Conservation (phyloP, 2,113 vertebrate genomes). For the Labeo rohita region DNA sequence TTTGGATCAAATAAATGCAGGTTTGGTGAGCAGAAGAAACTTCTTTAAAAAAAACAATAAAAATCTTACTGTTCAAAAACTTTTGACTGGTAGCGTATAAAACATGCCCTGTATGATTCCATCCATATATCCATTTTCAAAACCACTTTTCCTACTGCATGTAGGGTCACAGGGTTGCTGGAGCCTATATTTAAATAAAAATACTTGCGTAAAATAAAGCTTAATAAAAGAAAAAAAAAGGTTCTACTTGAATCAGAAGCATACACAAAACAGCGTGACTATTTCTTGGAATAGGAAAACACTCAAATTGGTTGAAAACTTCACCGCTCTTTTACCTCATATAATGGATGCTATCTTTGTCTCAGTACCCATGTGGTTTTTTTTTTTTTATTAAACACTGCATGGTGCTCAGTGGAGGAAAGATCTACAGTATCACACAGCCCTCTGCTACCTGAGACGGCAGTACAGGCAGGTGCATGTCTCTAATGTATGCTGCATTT, state of each 20-base stretch:
- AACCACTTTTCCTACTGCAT: background rate
- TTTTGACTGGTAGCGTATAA: too few species aligned
- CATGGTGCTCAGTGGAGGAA: background rate
- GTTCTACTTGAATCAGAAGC: background rate
- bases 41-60: too few species aligned
- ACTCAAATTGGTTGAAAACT: background rate
- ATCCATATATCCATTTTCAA: background rate
- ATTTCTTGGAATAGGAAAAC: background rate
- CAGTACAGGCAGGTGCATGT: conserved; percentile 5
- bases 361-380: background rate
- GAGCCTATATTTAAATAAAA: background rate
- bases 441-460: background rate
- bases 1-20: too few species aligned
- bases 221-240: background rate
- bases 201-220: background rate
- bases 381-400: background rate
- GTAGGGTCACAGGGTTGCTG: background rate
- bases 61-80: too few species aligned
- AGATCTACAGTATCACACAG: background rate
- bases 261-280: background rate
- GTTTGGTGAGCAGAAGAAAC: too few species aligned
- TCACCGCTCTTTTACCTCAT: background rate
- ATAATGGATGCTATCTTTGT: background rate
- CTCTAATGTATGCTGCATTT: conserved; percentile 19
- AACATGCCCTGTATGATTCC: background rate